Percentiles rank a stretch among this genome's conserved stretches.
These are phyloP conservation scores for Oncorhynchus tshawytscha DNA, from an alignment of 2,113 vertebrate genomes.

Conservation along the genomic window DNA sequence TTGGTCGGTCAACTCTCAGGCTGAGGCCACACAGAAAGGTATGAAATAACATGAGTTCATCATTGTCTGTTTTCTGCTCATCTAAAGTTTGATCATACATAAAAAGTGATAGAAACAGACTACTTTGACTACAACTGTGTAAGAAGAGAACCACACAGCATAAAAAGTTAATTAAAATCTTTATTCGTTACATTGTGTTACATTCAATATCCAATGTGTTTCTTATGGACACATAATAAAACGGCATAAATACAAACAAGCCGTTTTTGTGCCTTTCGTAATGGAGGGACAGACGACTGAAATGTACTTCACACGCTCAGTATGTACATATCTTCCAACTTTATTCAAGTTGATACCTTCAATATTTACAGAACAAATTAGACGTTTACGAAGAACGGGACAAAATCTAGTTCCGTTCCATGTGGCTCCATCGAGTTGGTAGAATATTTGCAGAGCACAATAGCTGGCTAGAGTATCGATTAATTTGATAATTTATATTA, in stretches of 20 bases:
- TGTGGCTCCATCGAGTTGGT: constrained; percentile 61
- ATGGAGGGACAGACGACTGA: constrained; percentile 70
- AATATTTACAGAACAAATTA: constrained; percentile 80
- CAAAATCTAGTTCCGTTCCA: constrained; percentile 48
- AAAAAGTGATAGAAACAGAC: too few relatives aligned
- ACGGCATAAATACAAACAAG: constrained; percentile 75
- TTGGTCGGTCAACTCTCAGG: too few relatives aligned
- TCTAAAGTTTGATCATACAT: too few relatives aligned
- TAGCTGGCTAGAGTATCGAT: background rate
- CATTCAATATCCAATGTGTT: constrained; percentile 87
- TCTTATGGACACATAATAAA: constrained; percentile 77
- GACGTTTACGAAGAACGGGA: background rate
- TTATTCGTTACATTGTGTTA: constrained; percentile 87
- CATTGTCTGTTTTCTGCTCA: too few relatives aligned
- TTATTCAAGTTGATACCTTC: constrained; percentile 73
- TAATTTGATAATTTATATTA: background rate
- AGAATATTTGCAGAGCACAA: constrained; percentile 22
- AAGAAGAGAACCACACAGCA: constrained; percentile 61
- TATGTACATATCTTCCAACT: constrained; percentile 77
- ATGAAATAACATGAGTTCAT: too few relatives aligned
- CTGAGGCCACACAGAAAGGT: too few relatives aligned
- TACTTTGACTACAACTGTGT: constrained; percentile 33
- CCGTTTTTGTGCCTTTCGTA: constrained; percentile 75
- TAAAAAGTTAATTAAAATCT: constrained; percentile 80
- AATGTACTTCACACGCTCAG: constrained; percentile 72